phyloP scores from a whole-genome alignment of 2,797 vertebrate genomes.

The Chelmon rostratus region DNA sequence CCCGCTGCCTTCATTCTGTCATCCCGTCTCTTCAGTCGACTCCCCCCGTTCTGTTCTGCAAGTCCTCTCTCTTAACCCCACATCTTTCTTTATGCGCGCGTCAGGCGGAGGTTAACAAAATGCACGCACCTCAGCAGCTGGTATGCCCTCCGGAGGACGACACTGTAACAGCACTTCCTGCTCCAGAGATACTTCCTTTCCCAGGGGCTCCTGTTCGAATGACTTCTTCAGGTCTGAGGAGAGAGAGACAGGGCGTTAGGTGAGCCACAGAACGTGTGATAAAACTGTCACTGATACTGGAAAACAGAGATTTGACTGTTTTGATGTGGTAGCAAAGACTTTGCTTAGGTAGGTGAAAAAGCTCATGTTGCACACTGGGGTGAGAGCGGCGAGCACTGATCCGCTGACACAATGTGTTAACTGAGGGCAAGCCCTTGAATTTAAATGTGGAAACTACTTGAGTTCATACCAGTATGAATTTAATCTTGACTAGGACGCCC shows the following conservation, averaged over 20 bases:
- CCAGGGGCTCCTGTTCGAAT: conserved; percentile 96
- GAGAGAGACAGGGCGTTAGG: conserved; percentile 36
- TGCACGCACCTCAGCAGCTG: conserved; percentile 90
- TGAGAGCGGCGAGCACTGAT: not conserved
- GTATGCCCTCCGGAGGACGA: conserved; percentile 96
- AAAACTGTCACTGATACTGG: not conserved
- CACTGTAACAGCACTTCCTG: conserved; percentile 97
- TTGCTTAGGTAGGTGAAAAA: not conserved
- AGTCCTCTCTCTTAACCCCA: conserved; percentile 16
- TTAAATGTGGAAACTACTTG: not conserved
- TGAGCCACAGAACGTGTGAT: not conserved
- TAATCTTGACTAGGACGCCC: not conserved
- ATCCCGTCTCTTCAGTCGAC: conserved; percentile 4
- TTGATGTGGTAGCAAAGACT: not conserved
- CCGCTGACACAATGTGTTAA: not conserved
- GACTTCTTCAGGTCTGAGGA: conserved; percentile 93
- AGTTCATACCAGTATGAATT: not conserved
- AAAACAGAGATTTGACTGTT: not conserved
- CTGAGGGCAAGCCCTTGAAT: not conserved
- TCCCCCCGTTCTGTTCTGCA: conserved; percentile 13
- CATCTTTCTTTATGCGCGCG: conserved; percentile 27
- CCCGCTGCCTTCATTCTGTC: conserved; percentile 33
- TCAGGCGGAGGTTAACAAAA: conserved; percentile 28
- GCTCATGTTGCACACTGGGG: not conserved
- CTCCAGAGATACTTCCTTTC: conserved; percentile 96